Evolutionary conservation across 2,113 vertebrate species (phyloP), one percentile per base, ranked within the genome.

Genomic region (Laterallus jamaicensis): DNA sequence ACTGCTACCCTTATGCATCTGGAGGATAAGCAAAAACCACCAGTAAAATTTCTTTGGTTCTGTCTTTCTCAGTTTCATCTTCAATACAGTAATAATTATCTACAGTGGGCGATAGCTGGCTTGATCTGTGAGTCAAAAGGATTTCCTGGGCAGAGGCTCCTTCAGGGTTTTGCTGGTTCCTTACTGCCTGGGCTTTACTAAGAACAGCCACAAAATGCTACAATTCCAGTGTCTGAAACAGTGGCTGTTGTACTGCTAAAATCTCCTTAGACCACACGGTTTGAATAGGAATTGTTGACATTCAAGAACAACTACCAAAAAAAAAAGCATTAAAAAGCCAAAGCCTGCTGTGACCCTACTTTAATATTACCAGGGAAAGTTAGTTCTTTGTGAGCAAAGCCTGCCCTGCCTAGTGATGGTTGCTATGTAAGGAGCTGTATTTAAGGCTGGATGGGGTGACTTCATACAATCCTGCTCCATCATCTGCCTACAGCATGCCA

Each of bases 331-430:
- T 40, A 32, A 69, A 77, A 71, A 44, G 49, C 70, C 62, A 77
- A 56, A 83, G 28, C 77, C 25, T 49, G 28, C 19, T 69, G 35
- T 50, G 83, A 56, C 15, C 8, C 71, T 90, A 15, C 31, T 64
- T 64, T 69, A 25, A 37, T 77, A 3, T 55, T 69, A 92, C 31
- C 22, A 42, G 75, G 50, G 94, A 44, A 78, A 75, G 88, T 82
- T 91, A 55, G 68, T 94, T 93, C 97, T 96, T 97, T 97, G 93
- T 97, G 97, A 97, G 90, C 82, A 91, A 98, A 97, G 84, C 88
- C 87, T 96, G 66, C 84, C 71, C 94, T 94, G 79, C 94, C 63
- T 93, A 86, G 91, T 96, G 96, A 97, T 92, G 50, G 91, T 96
- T 97, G 95, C 94, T 96, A 76, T 4, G 50, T 8, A 76, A 80